These are phyloP conservation scores for Chironomus tentans DNA, from an alignment of 2,888 invertebrate species.

Conservation along the genomic window DNA sequence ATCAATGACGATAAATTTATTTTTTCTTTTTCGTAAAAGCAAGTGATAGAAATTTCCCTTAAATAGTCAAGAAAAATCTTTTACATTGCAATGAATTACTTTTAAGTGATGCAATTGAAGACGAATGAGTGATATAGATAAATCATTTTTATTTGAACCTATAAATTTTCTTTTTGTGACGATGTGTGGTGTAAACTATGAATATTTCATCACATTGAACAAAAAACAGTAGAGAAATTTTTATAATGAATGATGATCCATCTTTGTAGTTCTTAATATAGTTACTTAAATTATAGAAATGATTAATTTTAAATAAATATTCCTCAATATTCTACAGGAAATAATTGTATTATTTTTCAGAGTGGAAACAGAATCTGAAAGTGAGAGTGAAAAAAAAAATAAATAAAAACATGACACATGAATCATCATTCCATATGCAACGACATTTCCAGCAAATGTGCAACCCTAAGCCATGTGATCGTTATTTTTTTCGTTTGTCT, in stretches of 20 bases:
- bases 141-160: too few species aligned
- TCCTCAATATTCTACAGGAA: too few species aligned
- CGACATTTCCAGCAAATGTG: background rate
- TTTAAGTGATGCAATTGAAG: too few species aligned
- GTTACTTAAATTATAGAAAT: background rate
- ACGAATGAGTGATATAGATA: too few species aligned
- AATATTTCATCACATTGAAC: background rate
- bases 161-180: too few species aligned
- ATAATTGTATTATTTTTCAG: background rate
- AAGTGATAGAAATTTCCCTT: background rate
- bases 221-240: background rate
- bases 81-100: too few species aligned
- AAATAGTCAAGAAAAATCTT: background rate
- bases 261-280: background rate
- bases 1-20: background rate
- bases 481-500: background rate
- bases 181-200: too few species aligned
- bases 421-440: background rate
- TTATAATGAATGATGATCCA: background rate
- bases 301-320: too few species aligned
- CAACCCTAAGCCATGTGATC: background rate
- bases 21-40: background rate
- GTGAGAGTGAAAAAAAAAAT: background rate
- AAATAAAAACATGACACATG: background rate
- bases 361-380: background rate